phyloP scores from a whole-genome alignment of 2,888 invertebrate genomes.

The Quadroppia sp. region DNA sequence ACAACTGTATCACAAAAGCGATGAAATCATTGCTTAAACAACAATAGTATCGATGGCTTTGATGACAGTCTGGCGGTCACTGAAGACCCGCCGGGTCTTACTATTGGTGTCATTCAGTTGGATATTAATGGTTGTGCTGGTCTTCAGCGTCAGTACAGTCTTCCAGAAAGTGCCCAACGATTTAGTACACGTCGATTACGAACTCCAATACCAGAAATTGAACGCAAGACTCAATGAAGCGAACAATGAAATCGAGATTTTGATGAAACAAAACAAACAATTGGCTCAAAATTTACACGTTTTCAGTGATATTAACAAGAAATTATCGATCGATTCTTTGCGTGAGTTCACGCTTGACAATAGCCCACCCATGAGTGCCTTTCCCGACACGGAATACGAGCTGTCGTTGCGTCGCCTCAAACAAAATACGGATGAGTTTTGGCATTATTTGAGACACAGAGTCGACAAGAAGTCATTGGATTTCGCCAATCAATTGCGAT shows the following conservation, averaged over 20 bases:
- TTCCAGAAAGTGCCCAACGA: not conserved
- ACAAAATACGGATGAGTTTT: slow-evolving; percentile 74
- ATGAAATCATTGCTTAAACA: not conserved
- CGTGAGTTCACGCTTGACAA: not conserved
- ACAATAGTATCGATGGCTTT: not conserved
- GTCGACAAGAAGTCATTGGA: slow-evolving; percentile 68
- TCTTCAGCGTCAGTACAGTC: not conserved
- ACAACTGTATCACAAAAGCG: too few species aligned
- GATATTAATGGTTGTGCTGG: not conserved
- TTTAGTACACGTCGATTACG: not conserved
- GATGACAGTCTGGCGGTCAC: not conserved
- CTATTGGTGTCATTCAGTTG: slow-evolving; percentile 12
- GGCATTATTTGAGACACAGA: slow-evolving; percentile 75
- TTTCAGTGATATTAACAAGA: not conserved
- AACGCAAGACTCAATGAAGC: slow-evolving; percentile 8
- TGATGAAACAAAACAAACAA: slow-evolving; percentile 16
- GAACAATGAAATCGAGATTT: slow-evolving; percentile 4
- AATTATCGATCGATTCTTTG: not conserved
- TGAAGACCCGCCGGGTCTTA: not conserved
- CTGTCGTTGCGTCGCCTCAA: slow-evolving; percentile 63
- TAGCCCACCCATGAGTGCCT: not conserved
- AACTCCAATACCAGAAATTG: not conserved
- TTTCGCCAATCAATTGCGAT: slow-evolving; percentile 53
- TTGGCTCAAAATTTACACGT: slow-evolving; percentile 3
- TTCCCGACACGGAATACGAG: slow-evolving; percentile 42